Base-by-base conservation (phyloP, 1,140 invertebrate genomes). In the Grapholita molesta region DNA sequence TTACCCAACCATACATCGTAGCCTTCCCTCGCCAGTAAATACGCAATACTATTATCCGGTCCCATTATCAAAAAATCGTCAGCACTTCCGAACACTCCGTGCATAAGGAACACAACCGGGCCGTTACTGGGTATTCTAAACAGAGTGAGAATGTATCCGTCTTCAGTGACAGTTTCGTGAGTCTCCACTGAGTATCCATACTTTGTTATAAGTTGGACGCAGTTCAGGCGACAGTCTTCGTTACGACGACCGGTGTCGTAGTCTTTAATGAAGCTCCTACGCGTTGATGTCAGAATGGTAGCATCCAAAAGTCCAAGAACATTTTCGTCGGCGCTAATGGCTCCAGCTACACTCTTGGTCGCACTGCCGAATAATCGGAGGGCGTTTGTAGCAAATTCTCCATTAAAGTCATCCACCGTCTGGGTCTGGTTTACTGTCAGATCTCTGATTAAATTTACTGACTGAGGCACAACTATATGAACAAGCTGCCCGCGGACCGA, bases 1-100 rank as follows among this genome's bases (percentile, higher is more conserved):
- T 96, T 96, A 3, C 94, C 92, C 71, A 95, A 73, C 95, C 95
- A 96, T 2, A 96, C 95, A 77, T 96, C 95, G 72, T 94, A 96
- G 5, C 94, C 94, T 70, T 85, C 75, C 70, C 95, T 93, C 0
- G 94, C 92, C 25, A 96, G 79, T n/a, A 93, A 75, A 74, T 93
- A 95, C 1, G 92, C 95, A n/a, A 96, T 79, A 0, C 92, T 92
- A 75, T 94, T 95, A 15, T 93, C 89, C 9, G 94, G 94, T 23
- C 94, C 94, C 32, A 93, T 85, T 1, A 95, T 76, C 8, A 96
- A 81, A 91, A 93, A 97, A 80, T 95, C 95, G 2, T 94, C 93
- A 5, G 95, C 94, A 68, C 93, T 94, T 1, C 92, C 92, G 0
- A 96, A 77, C 4, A 97, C 74, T 4, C 96, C 96, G 73, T 96